Evolutionary conservation across 2,888 invertebrate species (phyloP).

Genomic region (Drosophila affinis): DNA sequence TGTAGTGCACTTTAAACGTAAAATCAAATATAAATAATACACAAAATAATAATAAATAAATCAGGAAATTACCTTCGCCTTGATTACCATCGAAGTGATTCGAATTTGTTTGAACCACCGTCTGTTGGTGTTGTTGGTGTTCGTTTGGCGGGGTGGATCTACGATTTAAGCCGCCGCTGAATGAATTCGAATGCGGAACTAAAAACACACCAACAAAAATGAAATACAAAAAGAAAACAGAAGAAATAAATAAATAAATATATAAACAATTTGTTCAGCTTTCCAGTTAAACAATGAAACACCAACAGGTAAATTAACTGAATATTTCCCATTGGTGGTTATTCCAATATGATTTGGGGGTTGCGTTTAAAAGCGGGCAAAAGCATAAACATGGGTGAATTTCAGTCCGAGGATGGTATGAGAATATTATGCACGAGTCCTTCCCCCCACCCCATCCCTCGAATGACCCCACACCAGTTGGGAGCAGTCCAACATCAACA

Average conservation of each 20-base stretch:
- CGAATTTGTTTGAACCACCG: slow-evolving; percentile 60
- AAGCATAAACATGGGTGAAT: slow-evolving; percentile 24
- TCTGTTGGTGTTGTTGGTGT: slow-evolving; percentile 57
- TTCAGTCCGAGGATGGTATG: slow-evolving; percentile 21
- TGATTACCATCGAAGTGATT: slow-evolving; percentile 68
- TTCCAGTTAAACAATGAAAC: slow-evolving; percentile 12
- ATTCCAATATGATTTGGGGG: not conserved
- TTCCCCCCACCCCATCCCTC: slow-evolving; percentile 7
- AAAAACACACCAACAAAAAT: slow-evolving; percentile 51
- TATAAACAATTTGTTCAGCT: slow-evolving; percentile 20
- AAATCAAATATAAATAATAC: slow-evolving; percentile 4
- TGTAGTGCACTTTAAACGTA: slow-evolving; percentile 8
- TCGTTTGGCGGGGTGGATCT: slow-evolving; percentile 81
- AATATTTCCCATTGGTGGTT: slow-evolving; percentile 9
- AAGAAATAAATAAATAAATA: slow-evolving; percentile 9
- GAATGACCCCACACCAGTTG: slow-evolving; percentile 11
- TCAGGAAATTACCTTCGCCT: slow-evolving; percentile 80
- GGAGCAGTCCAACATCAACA: not conserved
- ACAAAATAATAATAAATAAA: slow-evolving; percentile 20
- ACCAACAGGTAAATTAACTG: slow-evolving; percentile 23
- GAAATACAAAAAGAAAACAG: slow-evolving; percentile 9
- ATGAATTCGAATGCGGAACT: slow-evolving; percentile 76
- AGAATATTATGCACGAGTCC: slow-evolving; percentile 13
- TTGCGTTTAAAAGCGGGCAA: slow-evolving; percentile 36
- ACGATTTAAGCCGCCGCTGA: slow-evolving; percentile 72